Evolutionary conservation across 2,888 invertebrate genomes (phyloP), one percentile per base, ranked within the genome.

Genomic region (Therioaphis trifolii): DNA sequence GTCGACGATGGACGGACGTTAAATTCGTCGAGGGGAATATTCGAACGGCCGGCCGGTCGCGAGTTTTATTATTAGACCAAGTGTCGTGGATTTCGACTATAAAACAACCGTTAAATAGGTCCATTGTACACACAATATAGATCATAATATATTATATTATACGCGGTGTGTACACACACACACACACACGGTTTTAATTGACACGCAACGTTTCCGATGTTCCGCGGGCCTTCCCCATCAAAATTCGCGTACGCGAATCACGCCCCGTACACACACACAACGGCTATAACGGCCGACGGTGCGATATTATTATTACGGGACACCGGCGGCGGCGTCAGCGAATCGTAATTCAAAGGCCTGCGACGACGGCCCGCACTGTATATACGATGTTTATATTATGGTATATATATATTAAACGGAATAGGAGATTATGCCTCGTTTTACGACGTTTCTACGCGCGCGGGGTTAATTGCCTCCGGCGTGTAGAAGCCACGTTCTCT

Each of bases 61-160:
- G 61, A 24, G 46, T 82, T 82, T 82, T 82, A 82, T 82, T 82
- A 72, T 72, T 63, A 18, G 40, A 40, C 82, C 72, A 18, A 74
- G 72, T 82, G 80, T 35, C 80, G 61, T 52, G n/a, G 80, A 63
- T 80, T 72, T 18, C 52, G 52, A 63, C 63, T 49, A 74, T 82
- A 82, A 82, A 82, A 82, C 72, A 52, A 35, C 80, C 80, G 72
- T 82, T 72, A 82, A 82, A 82, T 63, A 21, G 58, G 35, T 61
- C 72, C 58, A 14, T 79, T 69, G 49, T 71, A 46, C 9, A 24
- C 5, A 15, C 14, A 35, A 9, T 49, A 49, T 35, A 35, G 4
- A 35, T 35, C 35, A n/a, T n/a, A n/a, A 40, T n/a, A n/a, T n/a
- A n/a, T n/a, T 49, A 46, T 49, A n/a, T 46, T 71, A 43, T 27